phyloP scores from a whole-genome alignment of 2,888 invertebrate genomes.

The Lasioglossum zephyrum region DNA sequence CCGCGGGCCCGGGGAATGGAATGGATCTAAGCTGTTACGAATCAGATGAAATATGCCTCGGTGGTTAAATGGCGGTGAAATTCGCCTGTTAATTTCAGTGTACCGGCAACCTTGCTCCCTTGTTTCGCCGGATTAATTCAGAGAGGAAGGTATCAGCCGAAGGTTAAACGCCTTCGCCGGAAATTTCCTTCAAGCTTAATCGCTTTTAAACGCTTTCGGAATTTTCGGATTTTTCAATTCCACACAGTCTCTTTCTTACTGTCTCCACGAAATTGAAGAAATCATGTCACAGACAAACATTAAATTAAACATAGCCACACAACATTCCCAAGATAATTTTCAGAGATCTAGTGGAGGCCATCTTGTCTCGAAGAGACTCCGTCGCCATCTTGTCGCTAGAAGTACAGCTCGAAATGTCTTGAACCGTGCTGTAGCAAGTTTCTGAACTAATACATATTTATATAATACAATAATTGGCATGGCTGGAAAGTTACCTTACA shows the following conservation, averaged over 20 bases:
- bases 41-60: conserved; percentile 4
- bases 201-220: neutral
- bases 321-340: neutral
- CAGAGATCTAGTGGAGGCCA: neutral
- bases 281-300: neutral
- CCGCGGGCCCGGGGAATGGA: neutral
- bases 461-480: no score
- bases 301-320: neutral
- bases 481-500: no score
- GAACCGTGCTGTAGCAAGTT: neutral
- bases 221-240: neutral
- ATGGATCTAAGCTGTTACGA: neutral
- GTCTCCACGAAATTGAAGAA: neutral
- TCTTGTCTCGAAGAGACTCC: neutral
- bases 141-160: neutral
- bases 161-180: neutral
- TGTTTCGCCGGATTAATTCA: neutral
- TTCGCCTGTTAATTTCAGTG: conserved; percentile 10
- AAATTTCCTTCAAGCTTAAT: neutral
- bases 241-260: neutral
- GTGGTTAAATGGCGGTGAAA: neutral
- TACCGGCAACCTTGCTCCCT: conserved; percentile 6
- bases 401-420: neutral
- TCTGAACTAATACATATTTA: no score
- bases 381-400: neutral